Percentiles rank a stretch among this genome's conserved stretches.
Conservation (phyloP, 2,797 vertebrate species). For the Halcyon leucocephala region DNA sequence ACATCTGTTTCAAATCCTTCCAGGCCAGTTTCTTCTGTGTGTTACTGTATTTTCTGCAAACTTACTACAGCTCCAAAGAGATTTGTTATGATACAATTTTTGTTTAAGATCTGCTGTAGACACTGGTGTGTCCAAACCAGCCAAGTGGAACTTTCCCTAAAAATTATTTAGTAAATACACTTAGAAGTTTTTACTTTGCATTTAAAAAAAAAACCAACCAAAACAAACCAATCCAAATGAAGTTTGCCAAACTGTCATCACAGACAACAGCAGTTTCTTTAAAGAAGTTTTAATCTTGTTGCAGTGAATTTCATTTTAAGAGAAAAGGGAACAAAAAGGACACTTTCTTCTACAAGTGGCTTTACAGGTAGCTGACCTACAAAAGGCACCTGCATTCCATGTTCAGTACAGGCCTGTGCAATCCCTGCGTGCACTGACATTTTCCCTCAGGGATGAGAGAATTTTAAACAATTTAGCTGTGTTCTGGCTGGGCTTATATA, state of each 20-base stretch:
- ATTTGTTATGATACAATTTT: neutral
- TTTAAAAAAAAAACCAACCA: neutral
- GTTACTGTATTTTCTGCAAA: neutral
- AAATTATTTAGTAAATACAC: neutral
- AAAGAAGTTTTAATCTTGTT: neutral
- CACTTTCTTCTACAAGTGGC: neutral
- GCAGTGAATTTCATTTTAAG: neutral
- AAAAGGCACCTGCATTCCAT: conserved; percentile 31
- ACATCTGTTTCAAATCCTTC: neutral
- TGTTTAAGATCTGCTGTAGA: neutral
- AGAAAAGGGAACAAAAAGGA: neutral
- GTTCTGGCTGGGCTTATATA: neutral
- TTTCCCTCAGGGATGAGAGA: neutral
- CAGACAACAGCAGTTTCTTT: neutral
- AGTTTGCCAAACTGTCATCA: neutral
- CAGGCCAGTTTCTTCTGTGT: neutral
- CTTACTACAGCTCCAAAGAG: neutral
- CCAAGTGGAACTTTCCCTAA: neutral
- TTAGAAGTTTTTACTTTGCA: neutral
- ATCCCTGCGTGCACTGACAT: conserved; percentile 9
- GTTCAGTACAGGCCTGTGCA: conserved; percentile 10
- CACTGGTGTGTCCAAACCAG: neutral
- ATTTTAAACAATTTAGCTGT: neutral
- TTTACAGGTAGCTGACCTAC: conserved; percentile 5
- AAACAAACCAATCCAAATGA: neutral